Base-by-base conservation (phyloP, 2,888 invertebrate species). In the Drosophila yooni region DNA sequence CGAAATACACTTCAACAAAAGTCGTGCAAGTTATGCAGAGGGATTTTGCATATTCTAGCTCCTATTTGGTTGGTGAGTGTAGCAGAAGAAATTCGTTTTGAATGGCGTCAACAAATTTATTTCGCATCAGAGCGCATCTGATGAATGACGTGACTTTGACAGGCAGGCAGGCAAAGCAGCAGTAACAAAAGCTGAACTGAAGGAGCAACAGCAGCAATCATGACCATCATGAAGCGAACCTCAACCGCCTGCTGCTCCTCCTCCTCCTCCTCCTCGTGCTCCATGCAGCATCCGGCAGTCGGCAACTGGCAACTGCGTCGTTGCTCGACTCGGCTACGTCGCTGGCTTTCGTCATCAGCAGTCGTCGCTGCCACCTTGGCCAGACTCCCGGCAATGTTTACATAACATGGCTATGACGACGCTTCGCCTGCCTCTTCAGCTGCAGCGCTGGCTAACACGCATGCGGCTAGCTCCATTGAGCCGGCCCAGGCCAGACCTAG, bases 91-190 rank as follows among this genome's bases (percentile, higher is more conserved):
- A 76, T 82, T 54, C 68, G 61, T 72, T 81, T 72, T 82, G 70
- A 77, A 79, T 82, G 80, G 82, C 82, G 82, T 82, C 82, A 82
- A 82, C 82, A 72, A 78, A 82, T 78, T 85, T 71, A 85, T 84
- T 87, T 85, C 85, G 72, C 85, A 76, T 87, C 87, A 78, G 56
- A 57, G 77, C 76, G 81, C 76, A 74, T 82, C 78, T 87, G 89
- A 83, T 88, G 80, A 76, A 87, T 89, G 89, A 82, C 83, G 83
- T 83, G 79, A 79, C 74, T 82, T 62, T 78, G 71, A 77, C 76
- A 74, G 79, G 79, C 62, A 74, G 79, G 79, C 62, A 67, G 53
- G 71, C 58, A 43, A 65, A 66, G 58, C 43, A 60, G 34, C 38
- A 51, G 33, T 34, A 66, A n/a, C 7, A 58, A 15, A 51, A 72